These are phyloP conservation scores for Cheirogaleus major DNA, from an alignment of 2,797 vertebrate genomes.

Conservation along the genomic window DNA sequence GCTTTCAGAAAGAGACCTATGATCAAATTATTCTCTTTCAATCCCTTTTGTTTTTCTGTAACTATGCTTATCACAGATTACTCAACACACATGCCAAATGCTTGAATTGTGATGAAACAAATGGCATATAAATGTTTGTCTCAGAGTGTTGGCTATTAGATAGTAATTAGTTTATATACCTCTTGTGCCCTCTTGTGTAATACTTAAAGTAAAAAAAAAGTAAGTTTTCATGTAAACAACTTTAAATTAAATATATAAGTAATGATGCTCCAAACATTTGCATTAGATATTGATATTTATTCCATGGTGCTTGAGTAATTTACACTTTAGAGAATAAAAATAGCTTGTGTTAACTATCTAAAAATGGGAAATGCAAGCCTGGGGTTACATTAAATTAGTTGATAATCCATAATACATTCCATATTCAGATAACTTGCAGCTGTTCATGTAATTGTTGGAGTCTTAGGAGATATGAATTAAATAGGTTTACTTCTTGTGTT, in stretches of 20 bases:
- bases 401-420: background rate
- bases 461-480: conserved; percentile 23
- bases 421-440: conserved; percentile 19
- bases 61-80: background rate
- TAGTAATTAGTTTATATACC: background rate
- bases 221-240: background rate
- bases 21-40: background rate
- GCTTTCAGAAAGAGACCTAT: background rate
- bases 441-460: conserved; percentile 12
- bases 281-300: background rate
- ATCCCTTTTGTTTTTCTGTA: background rate
- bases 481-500: background rate
- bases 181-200: background rate
- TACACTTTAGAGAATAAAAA: background rate
- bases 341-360: background rate
- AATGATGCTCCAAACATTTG: background rate
- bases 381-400: background rate
- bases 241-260: background rate
- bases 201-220: background rate
- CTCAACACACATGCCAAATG: background rate
- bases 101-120: background rate
- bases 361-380: conserved; percentile 5
- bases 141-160: background rate
- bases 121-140: background rate
- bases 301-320: background rate